Evolutionary conservation across 2,113 vertebrate species (phyloP).

Genomic region (Cynocephalus volans): DNA sequence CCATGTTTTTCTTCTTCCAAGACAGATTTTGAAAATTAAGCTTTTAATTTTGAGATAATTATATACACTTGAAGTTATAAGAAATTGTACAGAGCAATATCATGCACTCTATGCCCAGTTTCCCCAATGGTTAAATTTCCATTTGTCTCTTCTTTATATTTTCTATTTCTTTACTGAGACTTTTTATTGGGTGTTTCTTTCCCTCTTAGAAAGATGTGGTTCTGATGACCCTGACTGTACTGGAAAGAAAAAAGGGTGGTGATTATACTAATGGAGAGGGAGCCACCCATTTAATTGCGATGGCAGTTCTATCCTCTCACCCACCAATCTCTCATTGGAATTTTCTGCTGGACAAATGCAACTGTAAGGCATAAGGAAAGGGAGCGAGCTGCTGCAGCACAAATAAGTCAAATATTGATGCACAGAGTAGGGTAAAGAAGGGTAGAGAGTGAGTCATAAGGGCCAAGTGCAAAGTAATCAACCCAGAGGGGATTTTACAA

Average conservation of each 20-base stretch:
- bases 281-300: neutral
- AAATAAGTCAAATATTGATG: neutral
- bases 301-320: neutral
- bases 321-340: rapidly evolving
- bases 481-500: neutral
- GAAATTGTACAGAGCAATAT: neutral
- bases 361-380: neutral
- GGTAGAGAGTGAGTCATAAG: neutral
- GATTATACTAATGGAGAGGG: neutral
- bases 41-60: constrained; percentile 6
- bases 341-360: neutral
- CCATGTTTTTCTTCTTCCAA: neutral
- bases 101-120: neutral
- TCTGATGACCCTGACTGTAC: constrained; percentile 71
- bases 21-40: neutral
- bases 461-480: neutral
- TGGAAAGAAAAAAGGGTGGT: constrained; percentile 39
- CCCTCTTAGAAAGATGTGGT: constrained; percentile 55
- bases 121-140: neutral
- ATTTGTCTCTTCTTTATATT: neutral
- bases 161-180: neutral
- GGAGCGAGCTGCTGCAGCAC: neutral
- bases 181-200: neutral
- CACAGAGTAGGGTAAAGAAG: neutral
- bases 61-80: neutral